These are phyloP conservation scores for Drosophila serrata DNA, from an alignment of 1,140 invertebrate genomes.

Conservation along the genomic window DNA sequence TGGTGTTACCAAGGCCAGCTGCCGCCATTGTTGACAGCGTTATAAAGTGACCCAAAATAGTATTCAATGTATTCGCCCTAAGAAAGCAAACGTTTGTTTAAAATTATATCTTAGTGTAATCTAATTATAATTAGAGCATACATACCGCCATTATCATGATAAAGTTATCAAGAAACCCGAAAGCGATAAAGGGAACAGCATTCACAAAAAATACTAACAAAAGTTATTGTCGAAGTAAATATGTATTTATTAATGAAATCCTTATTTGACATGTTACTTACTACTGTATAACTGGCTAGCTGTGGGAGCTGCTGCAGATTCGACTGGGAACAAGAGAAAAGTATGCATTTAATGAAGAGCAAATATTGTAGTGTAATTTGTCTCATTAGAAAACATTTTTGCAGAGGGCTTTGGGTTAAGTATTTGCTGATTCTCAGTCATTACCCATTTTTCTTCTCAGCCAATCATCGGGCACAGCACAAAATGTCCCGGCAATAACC, in stretches of 20 bases:
- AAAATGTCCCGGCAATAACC: constrained; percentile 93
- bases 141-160: constrained; percentile 98
- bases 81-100: not conserved
- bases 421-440: constrained; percentile 50
- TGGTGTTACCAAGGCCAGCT: constrained; percentile 95
- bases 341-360: constrained; percentile 13
- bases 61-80: constrained; percentile 98
- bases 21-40: constrained; percentile 97
- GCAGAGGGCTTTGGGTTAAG: not conserved
- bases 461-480: constrained; percentile 93
- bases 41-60: constrained; percentile 93
- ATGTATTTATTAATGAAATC: constrained; percentile 8
- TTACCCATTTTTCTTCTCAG: constrained; percentile 93
- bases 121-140: constrained; percentile 51
- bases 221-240: constrained; percentile 82
- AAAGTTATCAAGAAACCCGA: constrained; percentile 98
- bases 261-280: constrained; percentile 49
- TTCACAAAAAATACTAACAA: constrained; percentile 92
- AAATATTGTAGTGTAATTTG: not conserved
- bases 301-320: constrained; percentile 64
- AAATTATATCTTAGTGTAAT: not conserved
- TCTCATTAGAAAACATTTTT: constrained; percentile 12
- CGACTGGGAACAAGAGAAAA: constrained; percentile 51
- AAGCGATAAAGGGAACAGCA: constrained; percentile 97
- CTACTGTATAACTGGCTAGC: constrained; percentile 73